Percentiles rank a stretch among this genome's conserved stretches.
phyloP scores from a whole-genome alignment of 2,888 invertebrate species.

The Agrochola lota region DNA sequence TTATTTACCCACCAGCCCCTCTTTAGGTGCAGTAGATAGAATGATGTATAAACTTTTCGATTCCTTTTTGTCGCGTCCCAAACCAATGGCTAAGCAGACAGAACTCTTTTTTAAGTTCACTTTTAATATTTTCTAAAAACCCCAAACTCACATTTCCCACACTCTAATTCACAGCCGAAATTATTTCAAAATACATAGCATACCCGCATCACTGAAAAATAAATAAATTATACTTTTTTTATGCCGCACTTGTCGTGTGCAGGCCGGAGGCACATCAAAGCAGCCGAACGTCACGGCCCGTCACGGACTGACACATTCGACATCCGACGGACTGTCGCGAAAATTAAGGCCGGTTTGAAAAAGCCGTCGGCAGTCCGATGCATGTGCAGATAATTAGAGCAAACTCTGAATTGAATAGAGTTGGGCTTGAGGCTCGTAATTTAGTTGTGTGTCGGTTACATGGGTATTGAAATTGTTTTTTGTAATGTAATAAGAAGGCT shows the following conservation, averaged over 20 bases:
- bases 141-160: background rate
- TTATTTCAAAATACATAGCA: conserved; percentile 46
- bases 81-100: background rate
- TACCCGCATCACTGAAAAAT: conserved; percentile 53
- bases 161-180: conserved; percentile 24
- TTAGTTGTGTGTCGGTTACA: conserved; percentile 44
- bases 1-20: background rate
- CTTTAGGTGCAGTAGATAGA: background rate
- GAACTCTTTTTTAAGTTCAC: background rate
- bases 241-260: conserved; percentile 61
- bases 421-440: conserved; percentile 28
- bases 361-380: conserved; percentile 64
- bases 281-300: conserved; percentile 78
- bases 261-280: conserved; percentile 77
- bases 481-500: background rate
- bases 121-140: background rate
- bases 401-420: conserved; percentile 62
- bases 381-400: conserved; percentile 75
- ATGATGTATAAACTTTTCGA: background rate
- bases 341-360: conserved; percentile 78
- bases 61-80: background rate
- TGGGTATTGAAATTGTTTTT: conserved; percentile 7
- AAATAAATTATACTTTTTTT: conserved; percentile 67
- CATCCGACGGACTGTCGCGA: conserved; percentile 77
- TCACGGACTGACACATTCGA: conserved; percentile 81